These are phyloP conservation scores for Psophia crepitans DNA, from an alignment of 2,113 vertebrate genomes.

Conservation along the genomic window DNA sequence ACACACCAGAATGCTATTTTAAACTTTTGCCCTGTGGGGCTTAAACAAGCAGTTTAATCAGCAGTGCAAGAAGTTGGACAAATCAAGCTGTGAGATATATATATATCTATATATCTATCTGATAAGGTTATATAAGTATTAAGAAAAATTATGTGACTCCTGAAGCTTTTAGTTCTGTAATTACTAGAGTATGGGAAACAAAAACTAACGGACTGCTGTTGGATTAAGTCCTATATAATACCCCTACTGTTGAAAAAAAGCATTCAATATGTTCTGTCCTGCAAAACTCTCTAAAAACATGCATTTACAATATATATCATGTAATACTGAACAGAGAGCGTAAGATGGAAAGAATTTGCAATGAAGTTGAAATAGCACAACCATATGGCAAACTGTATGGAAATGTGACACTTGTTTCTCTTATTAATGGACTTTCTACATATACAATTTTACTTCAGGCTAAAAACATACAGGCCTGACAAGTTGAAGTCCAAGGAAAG, in stretches of 20 bases:
- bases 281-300: neutral
- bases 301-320: neutral
- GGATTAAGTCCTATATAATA: neutral
- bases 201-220: neutral
- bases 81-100: neutral
- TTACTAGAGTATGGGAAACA: neutral
- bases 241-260: neutral
- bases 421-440: constrained; percentile 27
- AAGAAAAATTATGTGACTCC: neutral
- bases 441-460: neutral
- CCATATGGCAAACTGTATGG: constrained; percentile 34
- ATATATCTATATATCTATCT: too few relatives aligned
- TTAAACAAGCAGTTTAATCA: neutral
- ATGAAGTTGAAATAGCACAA: constrained; percentile 40
- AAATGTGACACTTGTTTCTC: constrained; percentile 40
- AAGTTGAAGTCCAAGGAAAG: neutral
- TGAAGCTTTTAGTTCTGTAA: constrained; percentile 5
- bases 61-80: neutral
- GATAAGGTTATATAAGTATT: neutral
- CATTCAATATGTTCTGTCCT: neutral
- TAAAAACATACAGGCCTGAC: neutral
- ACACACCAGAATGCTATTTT: neutral
- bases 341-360: constrained; percentile 55
- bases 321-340: neutral
- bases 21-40: neutral